Percentiles rank a stretch among this genome's conserved stretches.
phyloP scores from a whole-genome alignment of 2,888 invertebrate species.

The Thymelicus sylvestris region DNA sequence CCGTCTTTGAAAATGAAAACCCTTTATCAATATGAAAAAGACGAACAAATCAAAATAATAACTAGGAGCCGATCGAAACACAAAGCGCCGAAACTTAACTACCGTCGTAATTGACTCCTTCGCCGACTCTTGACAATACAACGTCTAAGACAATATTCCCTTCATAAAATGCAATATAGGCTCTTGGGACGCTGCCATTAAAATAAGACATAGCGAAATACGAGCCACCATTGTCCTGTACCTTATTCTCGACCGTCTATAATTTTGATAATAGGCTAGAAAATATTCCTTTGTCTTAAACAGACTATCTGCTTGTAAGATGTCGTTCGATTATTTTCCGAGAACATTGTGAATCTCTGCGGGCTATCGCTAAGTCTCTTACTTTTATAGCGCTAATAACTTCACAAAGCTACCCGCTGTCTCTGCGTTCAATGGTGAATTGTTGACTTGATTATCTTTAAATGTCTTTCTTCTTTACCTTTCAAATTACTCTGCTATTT shows the following conservation, averaged over 20 bases:
- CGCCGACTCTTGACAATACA: conserved; percentile 56
- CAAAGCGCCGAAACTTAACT: conserved; percentile 46
- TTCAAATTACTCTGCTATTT: conserved; percentile 29
- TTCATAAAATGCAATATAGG: conserved; percentile 70
- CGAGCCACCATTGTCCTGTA: conserved; percentile 65
- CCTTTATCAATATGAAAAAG: conserved; percentile 24
- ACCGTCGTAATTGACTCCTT: conserved; percentile 48
- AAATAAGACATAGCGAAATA: conserved; percentile 66
- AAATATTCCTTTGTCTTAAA: conserved; percentile 79
- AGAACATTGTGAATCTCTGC: conserved; percentile 43
- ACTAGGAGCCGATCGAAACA: conserved; percentile 37
- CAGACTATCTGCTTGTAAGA: conserved; percentile 71
- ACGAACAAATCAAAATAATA: conserved; percentile 36
- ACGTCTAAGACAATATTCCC: conserved; percentile 61
- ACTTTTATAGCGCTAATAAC: conserved; percentile 67
- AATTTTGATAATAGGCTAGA: conserved; percentile 83
- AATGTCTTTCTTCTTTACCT: conserved; percentile 32
- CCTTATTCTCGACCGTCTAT: conserved; percentile 65
- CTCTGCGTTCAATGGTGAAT: conserved; percentile 36
- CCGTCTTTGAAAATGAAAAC: conserved; percentile 16
- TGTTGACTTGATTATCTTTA: conserved; percentile 56
- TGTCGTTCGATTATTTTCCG: conserved; percentile 70
- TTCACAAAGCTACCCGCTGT: conserved; percentile 56
- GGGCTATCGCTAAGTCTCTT: conserved; percentile 44
- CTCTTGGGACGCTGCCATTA: conserved; percentile 70